Base-by-base conservation (phyloP, 1,140 invertebrate genomes). In the Tetramorium alpestre region DNA sequence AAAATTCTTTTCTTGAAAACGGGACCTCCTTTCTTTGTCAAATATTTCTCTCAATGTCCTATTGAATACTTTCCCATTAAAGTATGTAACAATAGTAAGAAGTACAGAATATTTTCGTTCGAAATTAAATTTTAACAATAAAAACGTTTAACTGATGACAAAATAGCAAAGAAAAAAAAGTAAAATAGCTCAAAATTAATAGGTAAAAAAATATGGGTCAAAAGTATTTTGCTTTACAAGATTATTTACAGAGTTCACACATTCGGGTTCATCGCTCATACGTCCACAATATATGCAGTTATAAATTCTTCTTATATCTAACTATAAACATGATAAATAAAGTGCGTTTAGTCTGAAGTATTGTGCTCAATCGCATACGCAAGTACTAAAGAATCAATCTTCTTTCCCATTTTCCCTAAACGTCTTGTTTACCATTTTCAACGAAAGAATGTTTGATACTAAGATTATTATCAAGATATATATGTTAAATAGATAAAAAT, bases 251-350 rank as follows among this genome's bases (percentile, higher is more conserved):
- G n/a, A 47, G 11, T 60, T 58, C 10, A 47, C n/a, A 18, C 18
- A 60, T 54, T 80, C 2, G 58, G 3, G 49, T 81, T 70, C 38
- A 75, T 60, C 56, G 13, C 22, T 56, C 67, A 22, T 44, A 16
- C 33, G 13, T 4, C 22, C 41, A 70, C 73, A 76, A 58, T 44
- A 60, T 78, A n/a, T 10, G 22, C 13, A 7, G 5, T 28, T 58
- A 82, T 90, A 82, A 87, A 77, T 87, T 58, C 62, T 49, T 41
- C 22, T 64, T 54, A 1, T 87, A 87, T 88, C 70, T 82, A 58
- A 49, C 70, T 60, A 47, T 72, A 76, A 80, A 77, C 38, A 73
- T 62, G n/a, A 18, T 8, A 25, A 87, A 87, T 87, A 78, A 89
- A 89, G 69, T 10, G 28, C 22, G 22, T 76, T 62, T 62, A 82